Evolutionary conservation across 2,888 invertebrate genomes (phyloP).

Genomic region (Idaea biselata): DNA sequence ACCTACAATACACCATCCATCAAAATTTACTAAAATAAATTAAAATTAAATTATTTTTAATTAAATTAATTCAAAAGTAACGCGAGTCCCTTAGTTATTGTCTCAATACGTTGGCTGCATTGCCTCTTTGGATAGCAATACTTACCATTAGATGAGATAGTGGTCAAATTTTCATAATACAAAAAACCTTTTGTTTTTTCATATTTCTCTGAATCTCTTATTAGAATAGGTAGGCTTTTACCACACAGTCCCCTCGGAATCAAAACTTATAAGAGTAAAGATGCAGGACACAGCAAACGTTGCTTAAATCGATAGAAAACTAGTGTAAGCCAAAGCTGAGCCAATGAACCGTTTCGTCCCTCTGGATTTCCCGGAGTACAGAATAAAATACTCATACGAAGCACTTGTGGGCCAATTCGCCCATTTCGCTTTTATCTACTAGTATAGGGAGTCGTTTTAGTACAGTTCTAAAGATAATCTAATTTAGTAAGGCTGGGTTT

Average conservation of each 20-base stretch:
- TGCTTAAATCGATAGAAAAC: background rate
- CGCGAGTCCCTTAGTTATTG: no score
- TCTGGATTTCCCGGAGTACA: background rate
- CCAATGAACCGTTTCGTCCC: constrained; percentile 3
- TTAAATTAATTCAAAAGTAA: no score
- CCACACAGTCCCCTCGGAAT: background rate
- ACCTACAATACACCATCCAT: no score
- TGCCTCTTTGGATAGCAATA: no score
- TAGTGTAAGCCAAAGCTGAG: background rate
- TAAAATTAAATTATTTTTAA: no score
- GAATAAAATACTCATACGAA: constrained; percentile 3
- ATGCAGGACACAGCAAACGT: background rate
- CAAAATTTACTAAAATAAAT: no score
- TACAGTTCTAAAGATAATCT: background rate
- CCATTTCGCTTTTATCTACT: background rate
- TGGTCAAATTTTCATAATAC: no score
- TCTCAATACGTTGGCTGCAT: no score
- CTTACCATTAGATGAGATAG: no score
- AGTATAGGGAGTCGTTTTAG: background rate
- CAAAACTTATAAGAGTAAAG: background rate
- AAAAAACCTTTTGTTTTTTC: no score
- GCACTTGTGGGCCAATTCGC: background rate
- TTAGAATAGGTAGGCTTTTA: background rate
- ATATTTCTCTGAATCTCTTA: no score
- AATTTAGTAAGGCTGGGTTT: background rate